These are phyloP conservation scores for Lepilemur septentrionalis DNA, from an alignment of 2,797 vertebrate genomes.

Conservation along the genomic window DNA sequence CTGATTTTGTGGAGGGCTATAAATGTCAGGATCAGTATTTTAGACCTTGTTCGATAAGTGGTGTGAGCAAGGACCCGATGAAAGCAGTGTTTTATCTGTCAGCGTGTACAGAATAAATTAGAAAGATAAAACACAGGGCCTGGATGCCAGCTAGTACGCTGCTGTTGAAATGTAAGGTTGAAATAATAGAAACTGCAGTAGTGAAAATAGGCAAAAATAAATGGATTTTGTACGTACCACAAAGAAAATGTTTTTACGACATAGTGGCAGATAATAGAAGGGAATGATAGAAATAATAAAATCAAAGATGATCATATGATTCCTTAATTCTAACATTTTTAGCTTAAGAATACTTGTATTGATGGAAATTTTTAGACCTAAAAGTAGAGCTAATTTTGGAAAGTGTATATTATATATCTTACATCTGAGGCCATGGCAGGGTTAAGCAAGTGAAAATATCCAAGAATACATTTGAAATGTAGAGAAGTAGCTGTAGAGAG, in stretches of 20 bases:
- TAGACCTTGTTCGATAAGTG: constrained; percentile 9
- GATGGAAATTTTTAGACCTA: background rate
- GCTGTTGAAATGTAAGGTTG: background rate
- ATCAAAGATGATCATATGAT: background rate
- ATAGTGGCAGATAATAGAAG: background rate
- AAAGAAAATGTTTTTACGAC: background rate
- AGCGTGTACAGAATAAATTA: constrained; percentile 28
- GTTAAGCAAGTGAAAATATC: background rate
- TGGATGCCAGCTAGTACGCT: background rate
- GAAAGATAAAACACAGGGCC: background rate
- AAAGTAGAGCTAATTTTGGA: constrained; percentile 20
- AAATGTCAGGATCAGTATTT: constrained; percentile 47
- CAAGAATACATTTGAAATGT: background rate
- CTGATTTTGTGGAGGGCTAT: background rate
- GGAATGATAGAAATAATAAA: background rate
- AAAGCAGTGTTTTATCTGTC: constrained; percentile 49
- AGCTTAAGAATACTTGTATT: background rate
- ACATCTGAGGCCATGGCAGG: background rate
- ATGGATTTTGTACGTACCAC: background rate
- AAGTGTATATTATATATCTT: background rate
- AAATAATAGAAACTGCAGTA: background rate
- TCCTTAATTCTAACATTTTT: background rate
- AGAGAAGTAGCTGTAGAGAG: background rate
- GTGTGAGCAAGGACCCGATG: background rate
- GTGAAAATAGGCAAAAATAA: background rate